Percentiles rank a stretch among this genome's conserved stretches.
Conservation (phyloP, 2,797 vertebrate genomes). For the Leuciscus waleckii region DNA sequence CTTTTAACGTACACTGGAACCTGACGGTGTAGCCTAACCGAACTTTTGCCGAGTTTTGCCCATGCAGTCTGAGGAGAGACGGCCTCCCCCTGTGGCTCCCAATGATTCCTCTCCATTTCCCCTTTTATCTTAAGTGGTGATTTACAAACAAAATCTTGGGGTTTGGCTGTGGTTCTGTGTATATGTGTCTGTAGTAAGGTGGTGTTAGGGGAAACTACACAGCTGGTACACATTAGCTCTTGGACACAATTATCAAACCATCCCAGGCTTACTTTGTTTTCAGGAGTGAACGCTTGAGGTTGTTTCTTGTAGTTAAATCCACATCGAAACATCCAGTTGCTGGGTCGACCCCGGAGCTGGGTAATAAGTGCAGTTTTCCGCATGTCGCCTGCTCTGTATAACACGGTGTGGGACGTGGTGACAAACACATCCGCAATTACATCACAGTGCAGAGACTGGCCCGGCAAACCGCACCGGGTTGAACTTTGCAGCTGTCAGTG, state of each 20-base stretch:
- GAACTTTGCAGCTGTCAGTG: slow-evolving; percentile 12
- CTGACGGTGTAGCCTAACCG: not conserved
- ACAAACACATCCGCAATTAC: slow-evolving; percentile 7
- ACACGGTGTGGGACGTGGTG: slow-evolving; percentile 12
- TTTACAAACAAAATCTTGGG: slow-evolving; percentile 75
- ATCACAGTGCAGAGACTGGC: not conserved
- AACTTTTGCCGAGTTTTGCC: not conserved
- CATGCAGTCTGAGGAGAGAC: slow-evolving; percentile 21
- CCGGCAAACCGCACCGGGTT: not conserved
- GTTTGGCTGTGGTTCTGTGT: slow-evolving; percentile 33
- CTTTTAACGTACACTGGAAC: not conserved
- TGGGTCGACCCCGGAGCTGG: not conserved
- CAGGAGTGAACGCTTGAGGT: slow-evolving; percentile 57
- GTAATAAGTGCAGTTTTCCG: slow-evolving; percentile 19
- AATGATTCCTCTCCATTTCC: slow-evolving; percentile 39
- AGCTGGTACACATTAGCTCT: slow-evolving; percentile 65
- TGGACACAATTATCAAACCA: slow-evolving; percentile 51
- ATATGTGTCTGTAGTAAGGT: slow-evolving; percentile 26
- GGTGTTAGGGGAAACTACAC: slow-evolving; percentile 36
- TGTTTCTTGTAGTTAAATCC: slow-evolving; percentile 62
- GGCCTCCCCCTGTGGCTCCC: slow-evolving; percentile 6
- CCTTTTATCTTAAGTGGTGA: slow-evolving; percentile 78
- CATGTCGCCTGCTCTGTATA: slow-evolving; percentile 1
- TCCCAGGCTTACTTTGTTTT: slow-evolving; percentile 55
- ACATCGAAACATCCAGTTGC: slow-evolving; percentile 57